These are phyloP conservation scores for Druon quercuslanigerum DNA, from an alignment of 1,140 invertebrate species.

Conservation along the genomic window DNA sequence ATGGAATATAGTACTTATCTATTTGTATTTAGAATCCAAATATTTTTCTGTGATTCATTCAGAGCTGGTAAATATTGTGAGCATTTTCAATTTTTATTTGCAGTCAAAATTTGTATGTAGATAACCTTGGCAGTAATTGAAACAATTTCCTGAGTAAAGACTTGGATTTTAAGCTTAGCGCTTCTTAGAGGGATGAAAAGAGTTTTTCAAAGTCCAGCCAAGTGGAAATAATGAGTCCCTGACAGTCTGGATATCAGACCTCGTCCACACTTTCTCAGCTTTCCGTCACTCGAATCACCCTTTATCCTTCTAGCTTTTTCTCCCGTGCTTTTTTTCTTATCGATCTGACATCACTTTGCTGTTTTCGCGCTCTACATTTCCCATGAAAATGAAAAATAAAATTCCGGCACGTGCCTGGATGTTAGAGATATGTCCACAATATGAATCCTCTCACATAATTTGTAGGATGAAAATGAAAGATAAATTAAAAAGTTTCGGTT, in stretches of 20 bases:
- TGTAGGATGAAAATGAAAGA: conserved; percentile 5
- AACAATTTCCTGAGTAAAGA: too few species aligned
- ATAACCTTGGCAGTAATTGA: too few species aligned
- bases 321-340: conserved; percentile 12
- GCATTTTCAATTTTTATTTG: too few species aligned
- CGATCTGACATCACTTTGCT: conserved; percentile 19
- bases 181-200: not conserved
- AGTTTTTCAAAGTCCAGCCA: not conserved
- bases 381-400: conserved; percentile 5
- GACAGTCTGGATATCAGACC: conserved; percentile 23
- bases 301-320: conserved; percentile 19
- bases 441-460: not conserved
- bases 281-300: not conserved
- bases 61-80: too few species aligned
- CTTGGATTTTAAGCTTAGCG: too few species aligned
- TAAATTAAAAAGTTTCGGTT: not conserved
- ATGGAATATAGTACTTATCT: too few species aligned
- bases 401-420: conserved; percentile 9
- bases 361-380: not conserved
- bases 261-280: conserved; percentile 13
- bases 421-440: conserved; percentile 18
- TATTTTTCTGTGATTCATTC: too few species aligned
- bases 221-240: conserved; percentile 14
- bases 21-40: too few species aligned
- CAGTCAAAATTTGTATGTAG: too few species aligned